Evolutionary conservation across 2,113 vertebrate genomes (phyloP), one percentile per base, ranked within the genome.

Genomic region (Papio anubis): DNA sequence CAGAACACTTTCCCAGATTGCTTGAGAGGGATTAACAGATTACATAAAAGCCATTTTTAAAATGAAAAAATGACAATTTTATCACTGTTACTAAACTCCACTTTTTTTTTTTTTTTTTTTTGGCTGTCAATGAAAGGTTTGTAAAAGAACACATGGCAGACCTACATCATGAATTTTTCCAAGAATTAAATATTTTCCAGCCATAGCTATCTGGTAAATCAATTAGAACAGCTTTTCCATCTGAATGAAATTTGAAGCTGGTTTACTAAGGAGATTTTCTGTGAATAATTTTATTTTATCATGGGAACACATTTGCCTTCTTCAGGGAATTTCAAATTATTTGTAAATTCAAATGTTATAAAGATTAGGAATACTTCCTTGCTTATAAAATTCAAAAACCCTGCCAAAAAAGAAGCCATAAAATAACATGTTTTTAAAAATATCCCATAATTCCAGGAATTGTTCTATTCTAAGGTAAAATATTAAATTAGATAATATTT

Each of bases 221-320:
- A 80, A 93, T 91, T 92, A 45, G 40, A 90, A 45, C 0, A 96
- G 30, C n/a, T 90, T 97, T 94, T 59, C 30, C 81, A 68, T 84
- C 52, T 85, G 82, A 94, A 92, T 82, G 27, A 94, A 95, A 92
- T 61, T 88, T 86, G 30, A 86, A 89, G 72, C 48, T 94, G 23
- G 14, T n/a, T 81, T 75, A 88, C 4, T 94, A 68, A 89, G 61
- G 35, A 93, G 7, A 14, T 57, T 95, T 57, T 81, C 79, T 95
- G 17, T 68, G n/a, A 88, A 90, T 45, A 94, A 92, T 90, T 93
- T 93, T 27, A 88, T 93, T 85, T 92, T 89, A 68, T 83, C 40
- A 20, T 68, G 11, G 50, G 61, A 94, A 72, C 48, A 94, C 78
- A 66, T 87, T 82, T 83, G 20, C 9, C 10, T 93, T 93, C 55